A percentile compares a stretch with the other conserved stretches of the same genome.
Conservation (phyloP, 2,113 vertebrate species). For the Corythornis vintsioides region DNA sequence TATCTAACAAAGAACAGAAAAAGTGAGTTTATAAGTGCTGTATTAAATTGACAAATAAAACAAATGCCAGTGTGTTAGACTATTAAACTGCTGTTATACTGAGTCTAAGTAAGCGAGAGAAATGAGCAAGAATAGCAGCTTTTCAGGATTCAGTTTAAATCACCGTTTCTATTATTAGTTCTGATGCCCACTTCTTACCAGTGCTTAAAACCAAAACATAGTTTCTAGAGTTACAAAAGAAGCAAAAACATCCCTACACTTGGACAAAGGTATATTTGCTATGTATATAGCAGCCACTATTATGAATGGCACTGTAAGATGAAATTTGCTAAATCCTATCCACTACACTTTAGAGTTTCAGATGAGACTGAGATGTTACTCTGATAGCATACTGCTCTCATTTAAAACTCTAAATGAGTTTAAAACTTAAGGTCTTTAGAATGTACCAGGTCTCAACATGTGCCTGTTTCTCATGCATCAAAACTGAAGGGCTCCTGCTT, state of each 20-base stretch:
- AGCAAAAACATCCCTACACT: not conserved
- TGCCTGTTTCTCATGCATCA: not conserved
- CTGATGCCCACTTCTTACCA: not conserved
- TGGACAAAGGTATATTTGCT: not conserved
- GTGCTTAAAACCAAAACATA: not conserved
- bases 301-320: not conserved
- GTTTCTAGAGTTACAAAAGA: not conserved
- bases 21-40: not conserved
- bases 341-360: not conserved
- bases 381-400: not conserved
- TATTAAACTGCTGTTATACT: not conserved
- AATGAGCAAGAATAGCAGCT: not conserved
- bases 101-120: not conserved
- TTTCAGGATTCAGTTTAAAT: not conserved
- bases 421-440: not conserved
- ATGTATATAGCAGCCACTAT: not conserved
- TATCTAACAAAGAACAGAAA: not conserved
- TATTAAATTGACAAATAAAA: not conserved
- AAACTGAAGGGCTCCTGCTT: not conserved
- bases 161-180: not conserved
- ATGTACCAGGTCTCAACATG: not conserved
- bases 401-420: not conserved
- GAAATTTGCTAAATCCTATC: not conserved
- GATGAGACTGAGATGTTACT: not conserved
- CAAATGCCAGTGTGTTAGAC: not conserved